A percentile compares a stretch with the other conserved stretches of the same genome.
Evolutionary conservation across 23 tunicate species (phyloP).

Genomic region (Ascidia mentula): DNA sequence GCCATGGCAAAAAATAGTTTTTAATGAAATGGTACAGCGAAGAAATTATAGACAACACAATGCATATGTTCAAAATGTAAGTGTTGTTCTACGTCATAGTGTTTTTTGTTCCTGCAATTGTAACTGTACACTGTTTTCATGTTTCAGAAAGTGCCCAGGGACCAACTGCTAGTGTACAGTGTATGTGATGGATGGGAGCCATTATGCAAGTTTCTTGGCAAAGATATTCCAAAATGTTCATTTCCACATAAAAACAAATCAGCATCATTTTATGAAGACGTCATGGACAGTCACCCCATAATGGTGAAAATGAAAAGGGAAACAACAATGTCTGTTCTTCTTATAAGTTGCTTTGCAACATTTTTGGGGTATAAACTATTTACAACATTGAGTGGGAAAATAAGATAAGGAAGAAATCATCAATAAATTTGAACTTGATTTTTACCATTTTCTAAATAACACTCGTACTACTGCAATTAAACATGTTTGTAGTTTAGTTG

Average conservation of each 20-base stretch:
- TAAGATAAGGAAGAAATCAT: too few relatives aligned
- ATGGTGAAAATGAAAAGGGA: neutral
- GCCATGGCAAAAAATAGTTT: neutral
- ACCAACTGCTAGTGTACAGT: conserved; percentile 2
- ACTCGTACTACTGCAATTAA: too few relatives aligned
- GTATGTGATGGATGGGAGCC: conserved; percentile 14
- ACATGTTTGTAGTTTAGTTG: too few relatives aligned
- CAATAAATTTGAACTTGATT: too few relatives aligned
- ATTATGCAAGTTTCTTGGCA: conserved; percentile 1
- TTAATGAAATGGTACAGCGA: neutral
- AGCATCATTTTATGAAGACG: neutral
- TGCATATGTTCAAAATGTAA: neutral
- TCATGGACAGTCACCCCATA: neutral
- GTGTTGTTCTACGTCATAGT: neutral
- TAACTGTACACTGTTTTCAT: neutral
- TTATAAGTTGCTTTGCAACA: neutral
- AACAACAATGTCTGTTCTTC: neutral
- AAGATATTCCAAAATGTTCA: neutral
- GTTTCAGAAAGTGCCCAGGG: conserved; percentile 5
- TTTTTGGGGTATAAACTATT: neutral
- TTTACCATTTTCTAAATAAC: too few relatives aligned
- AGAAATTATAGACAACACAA: conserved; percentile 9
- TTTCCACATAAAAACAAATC: conserved; percentile 12
- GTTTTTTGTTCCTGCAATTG: neutral
- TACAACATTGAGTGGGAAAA: too few relatives aligned